phyloP scores from a whole-genome alignment of 2,113 vertebrate species.

The Chunga burmeisteri region DNA sequence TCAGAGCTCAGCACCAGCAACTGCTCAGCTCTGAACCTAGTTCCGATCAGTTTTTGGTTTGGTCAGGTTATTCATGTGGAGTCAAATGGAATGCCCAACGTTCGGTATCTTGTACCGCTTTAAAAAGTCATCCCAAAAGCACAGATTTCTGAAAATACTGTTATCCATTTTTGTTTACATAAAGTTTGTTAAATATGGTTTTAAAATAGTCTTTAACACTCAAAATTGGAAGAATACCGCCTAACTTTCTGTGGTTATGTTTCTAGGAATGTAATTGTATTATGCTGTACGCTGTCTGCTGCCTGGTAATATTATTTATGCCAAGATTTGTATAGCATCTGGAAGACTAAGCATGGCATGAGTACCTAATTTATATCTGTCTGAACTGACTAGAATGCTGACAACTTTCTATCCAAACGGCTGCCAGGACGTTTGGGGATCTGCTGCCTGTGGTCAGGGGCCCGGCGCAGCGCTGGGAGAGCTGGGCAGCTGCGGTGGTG shows the following conservation, averaged over 20 bases:
- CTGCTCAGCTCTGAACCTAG: neutral
- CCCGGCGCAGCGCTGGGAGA: neutral
- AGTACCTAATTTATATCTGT: neutral
- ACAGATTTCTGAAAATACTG: neutral
- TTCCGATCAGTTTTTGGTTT: neutral
- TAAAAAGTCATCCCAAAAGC: neutral
- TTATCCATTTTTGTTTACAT: neutral
- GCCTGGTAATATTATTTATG: neutral
- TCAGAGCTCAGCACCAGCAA: neutral
- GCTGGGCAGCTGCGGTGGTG: neutral
- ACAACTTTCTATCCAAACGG: neutral
- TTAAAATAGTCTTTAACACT: neutral
- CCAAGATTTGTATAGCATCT: neutral
- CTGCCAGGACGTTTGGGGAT: neutral
- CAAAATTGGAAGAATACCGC: neutral
- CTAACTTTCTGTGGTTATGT: neutral
- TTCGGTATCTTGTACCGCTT: neutral
- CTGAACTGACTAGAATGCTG: neutral
- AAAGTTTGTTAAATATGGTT: neutral
- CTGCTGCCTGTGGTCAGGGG: neutral
- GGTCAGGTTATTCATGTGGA: neutral
- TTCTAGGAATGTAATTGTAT: neutral
- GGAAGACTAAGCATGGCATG: neutral
- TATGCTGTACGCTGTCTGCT: neutral
- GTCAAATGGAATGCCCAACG: neutral